Percentiles rank a stretch among this genome's conserved stretches.
These are phyloP conservation scores for Sphenodon punctatus DNA, from an alignment of 2,797 vertebrate genomes.

Conservation along the genomic window DNA sequence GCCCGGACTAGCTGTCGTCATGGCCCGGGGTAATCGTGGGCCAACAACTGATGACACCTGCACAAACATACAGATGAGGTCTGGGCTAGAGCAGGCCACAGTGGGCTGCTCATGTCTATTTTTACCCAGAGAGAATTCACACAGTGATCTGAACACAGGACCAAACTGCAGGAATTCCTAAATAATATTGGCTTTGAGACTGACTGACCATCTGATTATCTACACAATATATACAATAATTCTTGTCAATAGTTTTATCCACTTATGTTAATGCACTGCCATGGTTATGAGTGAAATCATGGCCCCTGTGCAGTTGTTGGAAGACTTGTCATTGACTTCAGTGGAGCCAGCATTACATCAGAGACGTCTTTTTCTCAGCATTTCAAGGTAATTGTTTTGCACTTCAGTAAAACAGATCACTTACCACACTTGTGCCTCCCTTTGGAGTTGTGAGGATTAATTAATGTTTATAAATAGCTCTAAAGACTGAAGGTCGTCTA, in stretches of 20 bases:
- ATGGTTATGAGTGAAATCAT: too few relatives aligned
- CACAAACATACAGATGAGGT: too few relatives aligned
- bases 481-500: background rate
- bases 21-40: too few relatives aligned
- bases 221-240: background rate
- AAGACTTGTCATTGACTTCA: too few relatives aligned
- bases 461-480: background rate
- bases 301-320: too few relatives aligned
- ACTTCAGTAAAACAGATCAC: background rate
- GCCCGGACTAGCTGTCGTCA: too few relatives aligned
- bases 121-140: too few relatives aligned
- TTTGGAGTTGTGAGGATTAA: background rate
- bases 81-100: too few relatives aligned
- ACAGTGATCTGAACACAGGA: too few relatives aligned
- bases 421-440: background rate
- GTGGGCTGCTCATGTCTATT: too few relatives aligned
- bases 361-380: background rate
- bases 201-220: background rate
- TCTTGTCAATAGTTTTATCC: background rate
- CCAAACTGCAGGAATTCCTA: background rate
- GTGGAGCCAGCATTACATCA: too few relatives aligned
- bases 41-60: too few relatives aligned
- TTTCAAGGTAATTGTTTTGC: background rate
- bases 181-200: constrained; percentile 3
- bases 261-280: background rate